Conservation (phyloP, 2,888 invertebrate genomes). For the Rhingia rostrata region DNA sequence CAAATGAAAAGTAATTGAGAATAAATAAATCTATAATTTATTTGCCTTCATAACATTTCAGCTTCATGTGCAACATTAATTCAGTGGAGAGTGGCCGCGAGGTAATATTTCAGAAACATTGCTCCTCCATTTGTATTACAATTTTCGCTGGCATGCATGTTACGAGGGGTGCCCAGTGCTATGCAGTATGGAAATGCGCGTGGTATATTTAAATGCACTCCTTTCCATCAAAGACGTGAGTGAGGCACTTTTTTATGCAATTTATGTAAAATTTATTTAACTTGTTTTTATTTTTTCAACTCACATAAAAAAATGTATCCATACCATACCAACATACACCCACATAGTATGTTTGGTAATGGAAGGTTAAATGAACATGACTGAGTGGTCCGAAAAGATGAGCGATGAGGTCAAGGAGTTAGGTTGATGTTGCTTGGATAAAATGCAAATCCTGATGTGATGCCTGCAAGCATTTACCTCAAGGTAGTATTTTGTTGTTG, state of each 20-base stretch:
- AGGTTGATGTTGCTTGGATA: not conserved
- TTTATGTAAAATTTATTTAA: slow-evolving; percentile 8
- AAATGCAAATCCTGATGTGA: not conserved
- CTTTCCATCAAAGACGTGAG: slow-evolving; percentile 22
- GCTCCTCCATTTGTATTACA: slow-evolving; percentile 51
- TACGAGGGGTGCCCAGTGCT: not conserved
- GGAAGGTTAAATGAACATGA: slow-evolving; percentile 7
- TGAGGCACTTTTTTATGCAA: slow-evolving; percentile 4
- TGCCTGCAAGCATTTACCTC: not conserved
- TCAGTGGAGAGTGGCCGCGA: slow-evolving; percentile 22
- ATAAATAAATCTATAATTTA: slow-evolving; percentile 64
- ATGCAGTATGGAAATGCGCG: slow-evolving; percentile 21
- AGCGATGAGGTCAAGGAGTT: slow-evolving; percentile 1
- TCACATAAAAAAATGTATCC: not conserved
- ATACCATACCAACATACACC: too few relatives aligned
- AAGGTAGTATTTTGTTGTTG: not conserved
- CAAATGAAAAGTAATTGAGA: slow-evolving; percentile 47
- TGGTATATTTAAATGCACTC: slow-evolving; percentile 27
- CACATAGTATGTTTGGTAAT: not conserved
- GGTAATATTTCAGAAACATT: slow-evolving; percentile 51
- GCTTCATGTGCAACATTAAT: slow-evolving; percentile 27
- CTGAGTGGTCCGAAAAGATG: slow-evolving; percentile 1
- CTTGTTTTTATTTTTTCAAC: not conserved
- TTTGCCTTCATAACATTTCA: slow-evolving; percentile 25
- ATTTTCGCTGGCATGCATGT: slow-evolving; percentile 4